These are phyloP conservation scores for Mus minutoides DNA, from an alignment of 2,797 vertebrate genomes.

Conservation along the genomic window DNA sequence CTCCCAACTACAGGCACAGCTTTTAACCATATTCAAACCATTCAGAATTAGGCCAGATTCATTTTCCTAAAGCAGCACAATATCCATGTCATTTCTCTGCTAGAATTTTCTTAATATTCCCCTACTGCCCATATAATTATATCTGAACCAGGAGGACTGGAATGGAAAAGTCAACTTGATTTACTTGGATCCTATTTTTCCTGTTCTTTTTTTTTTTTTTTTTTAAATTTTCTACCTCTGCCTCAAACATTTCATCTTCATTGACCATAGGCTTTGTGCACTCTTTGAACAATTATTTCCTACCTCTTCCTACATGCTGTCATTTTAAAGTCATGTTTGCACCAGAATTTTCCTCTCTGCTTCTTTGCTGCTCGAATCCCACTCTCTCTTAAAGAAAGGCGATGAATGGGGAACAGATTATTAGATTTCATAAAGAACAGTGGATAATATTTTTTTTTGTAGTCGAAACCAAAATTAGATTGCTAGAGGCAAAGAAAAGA, in stretches of 20 bases:
- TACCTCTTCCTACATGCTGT: background rate
- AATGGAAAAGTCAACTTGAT: background rate
- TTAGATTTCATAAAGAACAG: background rate
- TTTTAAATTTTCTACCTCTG: background rate
- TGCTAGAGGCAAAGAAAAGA: background rate
- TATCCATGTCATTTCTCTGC: background rate
- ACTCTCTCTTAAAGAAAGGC: background rate
- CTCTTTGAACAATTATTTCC: background rate
- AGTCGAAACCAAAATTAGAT: background rate
- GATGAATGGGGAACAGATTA: background rate
- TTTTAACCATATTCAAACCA: background rate
- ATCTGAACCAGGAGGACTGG: background rate
- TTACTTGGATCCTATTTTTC: background rate
- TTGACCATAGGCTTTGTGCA: background rate
- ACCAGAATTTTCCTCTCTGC: background rate
- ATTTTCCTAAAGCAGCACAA: constrained; percentile 33
- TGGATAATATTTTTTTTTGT: background rate
- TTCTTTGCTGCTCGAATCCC: constrained; percentile 22
- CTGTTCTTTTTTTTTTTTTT: background rate
- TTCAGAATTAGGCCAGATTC: constrained; percentile 43
- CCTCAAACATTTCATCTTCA: background rate
- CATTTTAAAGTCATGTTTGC: constrained; percentile 20
- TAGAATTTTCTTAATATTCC: background rate
- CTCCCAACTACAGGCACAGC: background rate
- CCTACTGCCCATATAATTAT: background rate